phyloP scores from a whole-genome alignment of 2,113 vertebrate genomes.

The Fulmarus glacialis region DNA sequence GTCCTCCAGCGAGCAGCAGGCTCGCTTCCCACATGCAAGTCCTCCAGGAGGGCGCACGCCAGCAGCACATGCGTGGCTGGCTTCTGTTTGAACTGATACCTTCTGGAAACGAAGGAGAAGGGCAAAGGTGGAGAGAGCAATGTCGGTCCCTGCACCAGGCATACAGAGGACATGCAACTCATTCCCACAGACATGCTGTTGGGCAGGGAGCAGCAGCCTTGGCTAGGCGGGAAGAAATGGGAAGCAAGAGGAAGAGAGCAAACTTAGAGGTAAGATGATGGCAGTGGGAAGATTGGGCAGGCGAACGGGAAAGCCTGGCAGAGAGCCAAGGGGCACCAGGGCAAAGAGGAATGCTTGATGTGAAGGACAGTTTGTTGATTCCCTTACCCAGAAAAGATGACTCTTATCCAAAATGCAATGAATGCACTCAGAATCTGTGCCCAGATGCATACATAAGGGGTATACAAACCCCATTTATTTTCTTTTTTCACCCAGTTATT shows the following conservation, averaged over 20 bases:
- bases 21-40: not conserved
- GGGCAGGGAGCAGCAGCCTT: not conserved
- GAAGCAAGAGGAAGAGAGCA: not conserved
- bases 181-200: rapidly evolving
- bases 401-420: not conserved
- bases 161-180: no score
- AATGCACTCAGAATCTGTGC: not conserved
- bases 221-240: not conserved
- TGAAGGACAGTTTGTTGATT: not conserved
- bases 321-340: rapidly evolving
- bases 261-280: not conserved
- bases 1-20: rapidly evolving
- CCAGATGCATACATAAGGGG: not conserved
- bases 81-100: not conserved
- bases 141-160: not conserved
- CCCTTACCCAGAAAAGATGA: not conserved
- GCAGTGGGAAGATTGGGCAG: not conserved
- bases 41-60: not conserved
- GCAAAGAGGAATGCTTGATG: not conserved
- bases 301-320: not conserved
- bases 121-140: not conserved
- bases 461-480: not conserved
- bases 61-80: rapidly evolving
- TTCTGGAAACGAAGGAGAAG: not conserved
- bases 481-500: not conserved